These are phyloP conservation scores for Trissoscelio sp. DNA, from an alignment of 2,888 invertebrate genomes.

Conservation along the genomic window DNA sequence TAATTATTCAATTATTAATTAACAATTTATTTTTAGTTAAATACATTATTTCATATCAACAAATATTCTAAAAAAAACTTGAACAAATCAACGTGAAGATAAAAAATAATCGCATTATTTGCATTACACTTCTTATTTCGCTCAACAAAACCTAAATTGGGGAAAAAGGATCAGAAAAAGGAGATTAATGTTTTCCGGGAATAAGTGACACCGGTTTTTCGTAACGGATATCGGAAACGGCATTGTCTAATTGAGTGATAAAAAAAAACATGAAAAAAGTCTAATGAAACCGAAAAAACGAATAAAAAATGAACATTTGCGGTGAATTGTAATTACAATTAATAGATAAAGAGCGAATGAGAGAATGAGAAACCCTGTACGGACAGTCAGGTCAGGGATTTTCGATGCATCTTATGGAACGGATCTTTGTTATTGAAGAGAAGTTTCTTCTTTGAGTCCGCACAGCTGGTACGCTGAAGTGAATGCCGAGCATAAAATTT, in stretches of 20 bases:
- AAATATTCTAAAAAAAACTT: too few species aligned
- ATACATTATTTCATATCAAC: too few species aligned
- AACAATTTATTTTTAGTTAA: too few species aligned
- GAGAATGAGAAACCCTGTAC: conserved; percentile 37
- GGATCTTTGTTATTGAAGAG: conserved; percentile 61
- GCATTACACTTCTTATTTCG: background rate
- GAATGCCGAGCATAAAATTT: conserved; percentile 64
- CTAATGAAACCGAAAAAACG: too few species aligned
- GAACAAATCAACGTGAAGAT: background rate
- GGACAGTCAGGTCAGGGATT: conserved; percentile 60
- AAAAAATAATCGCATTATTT: conserved; percentile 10
- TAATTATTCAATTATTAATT: too few species aligned
- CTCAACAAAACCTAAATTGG: background rate
- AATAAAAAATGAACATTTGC: background rate
- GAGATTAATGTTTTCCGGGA: conserved; percentile 30
- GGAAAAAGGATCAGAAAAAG: background rate
- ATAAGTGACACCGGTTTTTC: conserved; percentile 1
- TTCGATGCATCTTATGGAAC: conserved; percentile 52
- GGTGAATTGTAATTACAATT: background rate
- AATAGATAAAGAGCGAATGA: conserved; percentile 16
- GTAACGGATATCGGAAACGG: conserved; percentile 10
- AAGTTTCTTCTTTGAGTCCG: conserved; percentile 61
- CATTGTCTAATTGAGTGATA: background rate
- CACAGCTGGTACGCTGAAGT: conserved; percentile 58
- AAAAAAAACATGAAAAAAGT: background rate